Percentiles rank a stretch among this genome's conserved stretches.
Conservation (phyloP, 2,797 vertebrate genomes). For the Phrynocephalus guinanensis region DNA sequence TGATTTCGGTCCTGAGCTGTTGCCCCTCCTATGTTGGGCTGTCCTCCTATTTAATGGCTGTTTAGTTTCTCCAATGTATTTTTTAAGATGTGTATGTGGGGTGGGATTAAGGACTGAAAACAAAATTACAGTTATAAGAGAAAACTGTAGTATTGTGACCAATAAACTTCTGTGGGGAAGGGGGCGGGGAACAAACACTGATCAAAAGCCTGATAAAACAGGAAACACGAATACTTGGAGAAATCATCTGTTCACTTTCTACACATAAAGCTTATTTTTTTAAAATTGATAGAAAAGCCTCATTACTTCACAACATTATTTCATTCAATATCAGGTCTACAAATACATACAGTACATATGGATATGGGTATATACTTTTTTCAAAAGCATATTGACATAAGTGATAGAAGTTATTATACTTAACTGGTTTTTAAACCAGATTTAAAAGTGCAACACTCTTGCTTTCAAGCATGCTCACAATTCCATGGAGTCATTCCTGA, state of each 20-base stretch:
- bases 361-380: neutral
- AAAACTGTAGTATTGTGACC: neutral
- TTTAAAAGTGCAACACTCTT: neutral
- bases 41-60: too few species aligned
- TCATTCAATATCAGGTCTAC: neutral
- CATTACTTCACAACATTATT: neutral
- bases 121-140: neutral
- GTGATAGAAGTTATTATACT: neutral
- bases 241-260: neutral
- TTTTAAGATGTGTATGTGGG: neutral
- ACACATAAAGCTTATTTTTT: slow-evolving; percentile 16
- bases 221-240: neutral
- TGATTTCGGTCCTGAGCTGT: too few species aligned
- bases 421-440: neutral
- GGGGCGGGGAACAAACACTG: neutral
- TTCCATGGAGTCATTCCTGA: neutral
- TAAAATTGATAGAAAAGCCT: slow-evolving; percentile 1
- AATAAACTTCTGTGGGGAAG: neutral
- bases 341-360: too few species aligned
- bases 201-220: accelerated
- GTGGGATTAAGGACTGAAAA: neutral
- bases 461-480: neutral
- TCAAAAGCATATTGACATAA: neutral
- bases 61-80: too few species aligned
- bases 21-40: too few species aligned